Conservation (phyloP, 2,797 vertebrate genomes). For the Nannoperca obscura region DNA sequence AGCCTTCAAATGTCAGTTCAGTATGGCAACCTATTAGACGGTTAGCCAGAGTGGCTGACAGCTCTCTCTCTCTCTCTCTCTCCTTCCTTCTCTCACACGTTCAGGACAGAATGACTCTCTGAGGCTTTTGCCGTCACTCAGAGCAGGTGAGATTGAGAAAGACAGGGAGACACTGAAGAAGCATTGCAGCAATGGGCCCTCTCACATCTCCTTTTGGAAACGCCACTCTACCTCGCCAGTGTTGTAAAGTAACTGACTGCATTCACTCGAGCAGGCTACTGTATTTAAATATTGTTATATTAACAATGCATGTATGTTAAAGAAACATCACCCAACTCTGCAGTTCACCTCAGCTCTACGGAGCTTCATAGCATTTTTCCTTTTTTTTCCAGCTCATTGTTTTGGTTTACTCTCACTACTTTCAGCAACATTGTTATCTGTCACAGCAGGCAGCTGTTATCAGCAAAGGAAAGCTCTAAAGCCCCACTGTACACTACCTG, state of each 20-base stretch:
- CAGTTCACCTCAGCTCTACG: not conserved
- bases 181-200: conserved; percentile 39
- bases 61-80: conserved; percentile 40
- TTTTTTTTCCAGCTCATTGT: not conserved
- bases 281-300: conserved; percentile 8
- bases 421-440: not conserved
- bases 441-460: conserved; percentile 2
- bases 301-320: not conserved
- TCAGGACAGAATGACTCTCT: conserved; percentile 67
- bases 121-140: conserved; percentile 60
- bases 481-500: not conserved
- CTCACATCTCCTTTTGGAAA: conserved; percentile 42
- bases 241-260: not conserved
- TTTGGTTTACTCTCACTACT: not conserved
- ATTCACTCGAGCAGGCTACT: conserved; percentile 7
- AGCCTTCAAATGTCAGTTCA: conserved; percentile 81
- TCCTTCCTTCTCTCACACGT: conserved; percentile 36
- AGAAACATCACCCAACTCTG: not conserved
- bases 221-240: not conserved
- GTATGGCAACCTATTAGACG: conserved; percentile 78
- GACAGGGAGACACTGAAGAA: conserved; percentile 39
- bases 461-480: not conserved
- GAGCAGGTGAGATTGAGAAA: conserved; percentile 49
- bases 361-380: not conserved
- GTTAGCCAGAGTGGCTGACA: conserved; percentile 78